Base-by-base conservation (phyloP, 2,888 invertebrate species). In the Pseudeuparius sepicola region DNA sequence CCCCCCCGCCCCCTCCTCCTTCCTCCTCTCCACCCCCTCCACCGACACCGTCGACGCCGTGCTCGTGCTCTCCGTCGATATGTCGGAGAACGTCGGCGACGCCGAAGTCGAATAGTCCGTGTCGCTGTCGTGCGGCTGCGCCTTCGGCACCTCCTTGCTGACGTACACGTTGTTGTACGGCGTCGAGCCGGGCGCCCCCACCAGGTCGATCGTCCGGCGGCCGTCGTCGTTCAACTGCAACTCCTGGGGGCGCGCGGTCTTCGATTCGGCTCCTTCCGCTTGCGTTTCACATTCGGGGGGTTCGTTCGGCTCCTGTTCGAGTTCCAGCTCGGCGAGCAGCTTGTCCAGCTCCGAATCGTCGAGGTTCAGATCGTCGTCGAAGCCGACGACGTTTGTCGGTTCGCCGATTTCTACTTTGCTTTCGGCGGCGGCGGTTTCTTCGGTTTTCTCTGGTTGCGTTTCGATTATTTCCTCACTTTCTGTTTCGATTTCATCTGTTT, bases 131-230 rank as follows among this genome's bases (percentile, higher is more conserved):
- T 31, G 36, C 11, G 39, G 25, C 31, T 45, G 39, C 11, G 25
- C 32, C 14, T 37, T 26, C 14, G 44, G 37, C 7, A 55, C 44
- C 32, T 53, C 55, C 39, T 59, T 51, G 15, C 52, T 52, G 14
- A 57, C 47, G 43, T 61, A 63, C 6, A 59, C 51, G 38, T 63
- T 63, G 45, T 63, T 63, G 49, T 60, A 63, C 0, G 63, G 63
- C 0, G 63, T 63, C 3, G 62, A 62, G 34, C 63, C 63, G 5
- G 63, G 63, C 23, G 54, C 54, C 17, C 63, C 61, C 46, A 41
- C 12, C 7, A 20, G n/a, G n/a, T 20, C 7, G n/a, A 20, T n/a
- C n/a, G n/a, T n/a, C n/a, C n/a, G n/a, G n/a, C n/a, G n/a, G n/a
- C 11, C 11, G 7, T 39, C 26, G 16, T 41, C 43, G 14, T 37